A percentile compares a stretch with the other conserved stretches of the same genome.
Evolutionary conservation across 2,797 vertebrate genomes (phyloP).

Genomic region (Vipera latastei): DNA sequence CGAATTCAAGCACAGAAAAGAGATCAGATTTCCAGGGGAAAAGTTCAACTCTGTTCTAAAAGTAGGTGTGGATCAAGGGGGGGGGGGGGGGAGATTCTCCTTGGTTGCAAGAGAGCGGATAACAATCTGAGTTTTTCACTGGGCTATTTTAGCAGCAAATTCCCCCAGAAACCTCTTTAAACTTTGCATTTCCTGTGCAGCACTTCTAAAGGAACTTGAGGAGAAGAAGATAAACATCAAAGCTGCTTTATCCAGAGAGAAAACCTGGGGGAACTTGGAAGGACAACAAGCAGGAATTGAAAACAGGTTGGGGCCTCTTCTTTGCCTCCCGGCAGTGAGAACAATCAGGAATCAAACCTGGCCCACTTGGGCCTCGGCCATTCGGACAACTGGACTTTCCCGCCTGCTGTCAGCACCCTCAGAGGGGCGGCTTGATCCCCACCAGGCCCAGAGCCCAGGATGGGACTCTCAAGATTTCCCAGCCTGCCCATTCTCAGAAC

Average conservation of each 20-base stretch:
- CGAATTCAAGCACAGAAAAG: neutral
- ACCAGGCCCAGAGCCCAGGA: neutral
- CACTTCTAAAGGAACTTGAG: neutral
- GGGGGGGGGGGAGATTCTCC: rapidly evolving
- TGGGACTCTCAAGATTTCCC: too few species aligned
- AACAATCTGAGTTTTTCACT: neutral
- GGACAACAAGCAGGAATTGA: neutral
- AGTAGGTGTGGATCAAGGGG: neutral
- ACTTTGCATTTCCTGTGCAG: neutral
- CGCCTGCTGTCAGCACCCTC: slow-evolving; percentile 14
- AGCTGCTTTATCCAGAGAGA: neutral
- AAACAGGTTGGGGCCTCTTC: neutral
- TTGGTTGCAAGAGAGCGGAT: neutral
- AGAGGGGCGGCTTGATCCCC: neutral
- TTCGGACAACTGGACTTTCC: neutral
- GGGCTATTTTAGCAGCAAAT: neutral
- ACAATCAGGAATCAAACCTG: rapidly evolving
- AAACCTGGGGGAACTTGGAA: neutral
- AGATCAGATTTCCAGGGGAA: neutral
- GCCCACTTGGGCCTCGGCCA: neutral
- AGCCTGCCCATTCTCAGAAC: neutral
- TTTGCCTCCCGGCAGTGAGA: neutral
- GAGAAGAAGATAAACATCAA: neutral
- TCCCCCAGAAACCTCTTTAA: neutral
- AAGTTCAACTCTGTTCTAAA: neutral